Evolutionary conservation across 2,888 invertebrate species (phyloP), one percentile per base, ranked within the genome.

Genomic region (Andrena dorsata): DNA sequence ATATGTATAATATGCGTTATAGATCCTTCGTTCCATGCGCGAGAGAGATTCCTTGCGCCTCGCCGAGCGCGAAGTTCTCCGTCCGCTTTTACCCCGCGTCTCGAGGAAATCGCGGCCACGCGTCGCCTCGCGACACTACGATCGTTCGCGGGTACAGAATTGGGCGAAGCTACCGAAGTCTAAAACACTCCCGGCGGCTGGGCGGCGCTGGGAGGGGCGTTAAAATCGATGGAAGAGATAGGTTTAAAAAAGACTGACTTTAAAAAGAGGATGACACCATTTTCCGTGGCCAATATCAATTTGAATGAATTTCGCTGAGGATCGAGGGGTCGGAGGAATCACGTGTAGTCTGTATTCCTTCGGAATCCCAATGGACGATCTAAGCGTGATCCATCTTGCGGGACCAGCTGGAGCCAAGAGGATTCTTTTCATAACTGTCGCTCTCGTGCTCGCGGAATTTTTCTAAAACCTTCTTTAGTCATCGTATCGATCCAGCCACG

Each of bases 21-120:
- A 76, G 66, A 77, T 77, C 58, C 61, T 70, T 79, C 75, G 73
- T 82, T 82, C 41, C 66, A 28, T 80, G 72, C 76, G 73, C 28
- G 63, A 70, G 76, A 79, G 84, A 73, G 82, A 80, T 75, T 75
- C 82, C 66, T 68, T 72, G 30, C 13, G 75, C 70, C 69, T 51
- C 82, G 84, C 85, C 68, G 80, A 86, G 87, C 82, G 70, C 76
- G 70, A 58, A 80, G 23, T 76, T 77, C 80, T 80, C 35, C 60
- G n/a, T 13, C 28, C 23, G 60, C 5, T 47, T 30, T 10, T 10
- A 26, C 23, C 20, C 2, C 2, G n/a, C 20, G 53, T 8, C 53
- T 10, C 56, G 56, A 56, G 30, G 32, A 61, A 61, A 4, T 20
- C 35, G 61, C 61, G 32, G 0, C 32, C 61, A n/a, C 32, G 20